Evolutionary conservation across 2,797 vertebrate species (phyloP).

Genomic region (Amazona finschi): DNA sequence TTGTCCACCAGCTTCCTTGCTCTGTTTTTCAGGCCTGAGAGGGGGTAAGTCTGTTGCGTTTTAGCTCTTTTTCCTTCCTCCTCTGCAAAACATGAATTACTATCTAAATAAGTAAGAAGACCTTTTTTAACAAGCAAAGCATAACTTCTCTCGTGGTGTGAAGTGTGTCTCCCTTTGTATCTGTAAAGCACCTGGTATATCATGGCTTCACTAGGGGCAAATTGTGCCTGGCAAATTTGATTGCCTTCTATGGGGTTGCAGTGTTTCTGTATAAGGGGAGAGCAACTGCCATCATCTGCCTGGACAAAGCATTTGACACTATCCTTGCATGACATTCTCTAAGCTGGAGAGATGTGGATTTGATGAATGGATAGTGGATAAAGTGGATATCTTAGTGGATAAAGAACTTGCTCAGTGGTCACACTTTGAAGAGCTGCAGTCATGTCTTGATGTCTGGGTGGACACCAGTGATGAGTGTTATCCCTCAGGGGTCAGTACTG

Average conservation of each 20-base stretch:
- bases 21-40: background rate
- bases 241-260: background rate
- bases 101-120: background rate
- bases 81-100: background rate
- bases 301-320: background rate
- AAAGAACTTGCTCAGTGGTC: background rate
- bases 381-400: background rate
- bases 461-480: background rate
- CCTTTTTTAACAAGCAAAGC: background rate
- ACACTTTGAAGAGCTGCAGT: background rate
- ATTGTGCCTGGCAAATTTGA: background rate
- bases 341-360: background rate
- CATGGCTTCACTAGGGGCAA: background rate
- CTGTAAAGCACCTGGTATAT: background rate
- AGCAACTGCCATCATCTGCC: background rate
- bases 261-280: background rate
- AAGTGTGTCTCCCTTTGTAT: background rate
- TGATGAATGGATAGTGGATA: background rate
- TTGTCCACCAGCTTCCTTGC: background rate
- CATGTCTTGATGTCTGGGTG: background rate
- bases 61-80: background rate
- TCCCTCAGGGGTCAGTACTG: background rate
- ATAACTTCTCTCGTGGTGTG: background rate
- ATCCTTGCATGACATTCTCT: background rate
- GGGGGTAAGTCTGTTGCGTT: background rate